Evolutionary conservation across 2,888 invertebrate species (phyloP).

Genomic region (Netelia inedita): DNA sequence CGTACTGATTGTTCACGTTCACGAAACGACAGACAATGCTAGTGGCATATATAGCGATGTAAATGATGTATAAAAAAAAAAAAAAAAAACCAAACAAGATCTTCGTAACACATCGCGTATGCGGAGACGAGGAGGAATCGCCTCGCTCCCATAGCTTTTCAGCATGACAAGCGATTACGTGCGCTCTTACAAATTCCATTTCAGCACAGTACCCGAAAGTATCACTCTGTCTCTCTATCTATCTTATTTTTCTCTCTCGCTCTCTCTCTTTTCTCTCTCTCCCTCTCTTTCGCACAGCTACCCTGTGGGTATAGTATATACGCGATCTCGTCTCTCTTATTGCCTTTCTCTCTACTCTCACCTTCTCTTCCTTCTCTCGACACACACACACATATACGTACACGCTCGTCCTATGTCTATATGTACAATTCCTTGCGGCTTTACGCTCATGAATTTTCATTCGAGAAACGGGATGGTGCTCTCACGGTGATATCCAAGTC

Average conservation of each 20-base stretch:
- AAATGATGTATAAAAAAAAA: neutral
- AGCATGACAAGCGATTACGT: slow-evolving; percentile 51
- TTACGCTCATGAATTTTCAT: slow-evolving; percentile 65
- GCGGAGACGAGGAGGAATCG: slow-evolving; percentile 8
- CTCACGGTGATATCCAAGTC: slow-evolving; percentile 26
- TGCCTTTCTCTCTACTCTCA: slow-evolving; percentile 19
- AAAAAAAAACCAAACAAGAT: slow-evolving; percentile 22
- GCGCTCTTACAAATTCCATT: slow-evolving; percentile 56
- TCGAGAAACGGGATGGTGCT: slow-evolving; percentile 54
- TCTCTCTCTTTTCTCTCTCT: slow-evolving; percentile 15
- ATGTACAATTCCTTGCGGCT: slow-evolving; percentile 27
- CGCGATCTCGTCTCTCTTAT: slow-evolving; percentile 12
- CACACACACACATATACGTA: neutral
- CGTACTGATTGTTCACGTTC: neutral
- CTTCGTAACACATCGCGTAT: slow-evolving; percentile 20
- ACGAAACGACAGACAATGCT: neutral
- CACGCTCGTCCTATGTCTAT: slow-evolving; percentile 3
- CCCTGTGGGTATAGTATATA: neutral
- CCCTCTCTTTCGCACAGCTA: slow-evolving; percentile 12
- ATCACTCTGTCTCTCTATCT: slow-evolving; percentile 15
- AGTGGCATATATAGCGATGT: neutral
- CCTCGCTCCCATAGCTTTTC: slow-evolving; percentile 21
- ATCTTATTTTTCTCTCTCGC: slow-evolving; percentile 16
- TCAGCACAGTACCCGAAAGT: slow-evolving; percentile 31
- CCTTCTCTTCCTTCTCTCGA: neutral